These are phyloP conservation scores for Drosophila murphyi DNA, from an alignment of 1,140 invertebrate species.

Conservation along the genomic window DNA sequence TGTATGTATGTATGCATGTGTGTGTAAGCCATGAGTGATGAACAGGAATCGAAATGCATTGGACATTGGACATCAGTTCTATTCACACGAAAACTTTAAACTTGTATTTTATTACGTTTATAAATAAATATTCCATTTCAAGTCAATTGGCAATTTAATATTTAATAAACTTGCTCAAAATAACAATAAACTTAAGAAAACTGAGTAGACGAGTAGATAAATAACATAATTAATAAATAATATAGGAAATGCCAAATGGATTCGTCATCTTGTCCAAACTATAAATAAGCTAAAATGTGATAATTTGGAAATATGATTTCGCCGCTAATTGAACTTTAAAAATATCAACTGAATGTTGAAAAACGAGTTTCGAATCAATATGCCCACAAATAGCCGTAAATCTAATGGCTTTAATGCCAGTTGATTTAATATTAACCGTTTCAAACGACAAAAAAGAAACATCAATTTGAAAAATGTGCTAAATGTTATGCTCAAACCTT, in stretches of 20 bases:
- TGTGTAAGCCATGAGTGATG: slow-evolving; percentile 14
- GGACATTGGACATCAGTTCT: slow-evolving; percentile 1
- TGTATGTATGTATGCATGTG: slow-evolving; percentile 3
- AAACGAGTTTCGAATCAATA: slow-evolving; percentile 31
- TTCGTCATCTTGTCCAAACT: slow-evolving; percentile 4
- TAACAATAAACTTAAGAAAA: not conserved
- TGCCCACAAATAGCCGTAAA: slow-evolving; percentile 7
- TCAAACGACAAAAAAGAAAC: not conserved
- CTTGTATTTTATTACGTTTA: slow-evolving; percentile 4
- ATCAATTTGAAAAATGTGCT: not conserved
- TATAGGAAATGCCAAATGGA: slow-evolving; percentile 1
- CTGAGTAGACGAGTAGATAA: not conserved
- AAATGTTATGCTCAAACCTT: no score
- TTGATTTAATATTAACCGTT: not conserved
- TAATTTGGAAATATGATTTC: slow-evolving; percentile 21
- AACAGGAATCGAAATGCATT: slow-evolving; percentile 16
- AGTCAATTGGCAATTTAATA: not conserved
- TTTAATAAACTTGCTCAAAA: not conserved
- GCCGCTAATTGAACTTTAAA: slow-evolving; percentile 29
- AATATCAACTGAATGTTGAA: slow-evolving; percentile 23
- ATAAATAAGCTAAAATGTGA: slow-evolving; percentile 9
- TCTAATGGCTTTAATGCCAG: not conserved
- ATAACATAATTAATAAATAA: not conserved
- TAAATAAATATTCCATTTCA: slow-evolving; percentile 2
- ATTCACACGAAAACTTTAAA: slow-evolving; percentile 3